These are phyloP conservation scores for Selenia dentaria DNA, from an alignment of 2,888 invertebrate genomes.

Conservation along the genomic window DNA sequence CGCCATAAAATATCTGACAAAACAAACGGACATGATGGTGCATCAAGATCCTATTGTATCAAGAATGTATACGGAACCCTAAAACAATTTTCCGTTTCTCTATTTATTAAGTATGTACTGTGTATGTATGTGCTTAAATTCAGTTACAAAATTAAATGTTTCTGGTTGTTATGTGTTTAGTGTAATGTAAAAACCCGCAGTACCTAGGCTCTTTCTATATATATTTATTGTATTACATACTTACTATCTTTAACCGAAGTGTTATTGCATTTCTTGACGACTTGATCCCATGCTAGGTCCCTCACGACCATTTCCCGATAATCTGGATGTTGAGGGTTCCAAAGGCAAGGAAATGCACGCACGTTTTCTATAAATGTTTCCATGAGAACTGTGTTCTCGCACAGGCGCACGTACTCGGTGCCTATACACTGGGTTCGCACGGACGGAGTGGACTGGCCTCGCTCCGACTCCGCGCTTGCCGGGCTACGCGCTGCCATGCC, in stretches of 20 bases:
- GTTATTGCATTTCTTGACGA: constrained; percentile 63
- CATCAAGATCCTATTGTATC: no score
- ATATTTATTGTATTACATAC: constrained; percentile 24
- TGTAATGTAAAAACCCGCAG: no score
- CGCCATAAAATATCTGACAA: no score
- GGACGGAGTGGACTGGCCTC: constrained; percentile 34
- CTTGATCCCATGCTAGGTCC: constrained; percentile 69
- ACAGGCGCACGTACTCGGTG: background rate
- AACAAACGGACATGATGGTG: no score
- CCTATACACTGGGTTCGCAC: constrained; percentile 15
- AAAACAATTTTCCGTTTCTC: no score
- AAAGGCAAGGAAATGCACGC: constrained; percentile 65
- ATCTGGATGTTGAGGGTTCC: constrained; percentile 72
- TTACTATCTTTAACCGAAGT: constrained; percentile 63
- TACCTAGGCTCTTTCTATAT: no score
- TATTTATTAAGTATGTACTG: no score
- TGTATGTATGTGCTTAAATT: no score
- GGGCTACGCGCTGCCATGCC: constrained; percentile 36
- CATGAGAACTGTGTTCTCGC: constrained; percentile 42
- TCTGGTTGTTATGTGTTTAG: no score
- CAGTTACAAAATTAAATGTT: no score
- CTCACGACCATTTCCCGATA: constrained; percentile 66
- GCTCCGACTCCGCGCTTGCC: constrained; percentile 13
- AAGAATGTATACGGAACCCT: no score
- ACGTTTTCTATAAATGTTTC: constrained; percentile 71